phyloP scores from a whole-genome alignment of 1,140 invertebrate genomes.

The Tenebrio molitor region DNA sequence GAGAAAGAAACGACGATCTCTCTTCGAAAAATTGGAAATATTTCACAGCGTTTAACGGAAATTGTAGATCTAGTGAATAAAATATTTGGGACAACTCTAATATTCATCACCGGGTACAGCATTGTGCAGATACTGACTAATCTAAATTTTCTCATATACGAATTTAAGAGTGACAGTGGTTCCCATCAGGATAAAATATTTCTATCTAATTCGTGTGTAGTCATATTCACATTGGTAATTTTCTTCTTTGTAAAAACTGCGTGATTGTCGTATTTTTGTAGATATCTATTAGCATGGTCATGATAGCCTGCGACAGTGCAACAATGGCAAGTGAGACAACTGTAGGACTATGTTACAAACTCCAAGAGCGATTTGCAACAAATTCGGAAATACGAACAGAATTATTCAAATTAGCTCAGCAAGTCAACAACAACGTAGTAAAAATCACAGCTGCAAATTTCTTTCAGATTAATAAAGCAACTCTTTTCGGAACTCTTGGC shows the following conservation, averaged over 20 bases:
- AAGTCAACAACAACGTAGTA: neutral
- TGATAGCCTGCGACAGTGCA: neutral
- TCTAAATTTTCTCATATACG: constrained; percentile 13
- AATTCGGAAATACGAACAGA: constrained; percentile 18
- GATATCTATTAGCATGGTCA: constrained; percentile 18
- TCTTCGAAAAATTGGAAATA: constrained; percentile 3
- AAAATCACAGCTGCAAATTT: constrained; percentile 16
- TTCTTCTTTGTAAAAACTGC: neutral
- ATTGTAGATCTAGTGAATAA: constrained; percentile 10
- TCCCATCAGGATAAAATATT: neutral
- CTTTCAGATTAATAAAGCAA: constrained; percentile 30
- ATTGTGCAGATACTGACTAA: constrained; percentile 17
- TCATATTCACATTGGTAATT: neutral
- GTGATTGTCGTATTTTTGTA: neutral
- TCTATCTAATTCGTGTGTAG: neutral
- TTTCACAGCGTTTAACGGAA: neutral
- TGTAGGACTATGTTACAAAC: constrained; percentile 4
- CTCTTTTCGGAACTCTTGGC: constrained; percentile 18
- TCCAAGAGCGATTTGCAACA: constrained; percentile 16
- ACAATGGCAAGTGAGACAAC: constrained; percentile 1
- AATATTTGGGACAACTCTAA: neutral
- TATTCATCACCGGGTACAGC: constrained; percentile 15
- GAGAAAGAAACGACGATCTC: neutral
- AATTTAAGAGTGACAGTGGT: neutral
- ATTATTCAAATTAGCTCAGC: constrained; percentile 17